These are phyloP conservation scores for Metacarcinus magister DNA, from an alignment of 2,888 invertebrate species.

Conservation along the genomic window DNA sequence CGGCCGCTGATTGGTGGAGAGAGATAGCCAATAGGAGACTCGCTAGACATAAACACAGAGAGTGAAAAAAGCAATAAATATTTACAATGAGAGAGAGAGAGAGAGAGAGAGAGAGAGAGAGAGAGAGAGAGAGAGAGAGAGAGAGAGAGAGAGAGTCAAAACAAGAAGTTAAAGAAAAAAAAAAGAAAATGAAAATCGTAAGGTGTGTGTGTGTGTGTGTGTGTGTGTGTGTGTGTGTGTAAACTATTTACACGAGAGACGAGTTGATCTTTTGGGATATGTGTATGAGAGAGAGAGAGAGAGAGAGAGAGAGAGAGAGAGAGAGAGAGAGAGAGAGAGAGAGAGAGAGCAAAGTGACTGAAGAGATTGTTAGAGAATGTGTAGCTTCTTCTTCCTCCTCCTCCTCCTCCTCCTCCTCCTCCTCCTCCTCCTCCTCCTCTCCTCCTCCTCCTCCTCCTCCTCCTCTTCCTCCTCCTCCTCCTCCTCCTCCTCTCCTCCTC, in stretches of 20 bases:
- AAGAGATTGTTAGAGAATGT: conserved; percentile 1
- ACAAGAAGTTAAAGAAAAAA: background rate
- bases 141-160: background rate
- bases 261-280: background rate
- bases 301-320: background rate
- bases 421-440: too few species aligned
- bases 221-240: background rate
- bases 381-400: conserved; percentile 29
- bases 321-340: conserved; percentile 19
- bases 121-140: background rate
- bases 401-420: background rate
- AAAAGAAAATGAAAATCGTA: background rate
- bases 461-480: conserved; percentile 10
- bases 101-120: background rate
- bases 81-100: background rate
- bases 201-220: background rate
- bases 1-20: background rate
- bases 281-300: background rate
- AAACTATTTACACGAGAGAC: background rate
- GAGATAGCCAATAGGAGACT: background rate
- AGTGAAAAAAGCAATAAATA: background rate
- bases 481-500: background rate
- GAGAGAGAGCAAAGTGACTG: background rate
- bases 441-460: conserved; percentile 1
- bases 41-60: background rate